Evolutionary conservation across 2,888 invertebrate species (phyloP).

Genomic region (Lumbricus terrestris): DNA sequence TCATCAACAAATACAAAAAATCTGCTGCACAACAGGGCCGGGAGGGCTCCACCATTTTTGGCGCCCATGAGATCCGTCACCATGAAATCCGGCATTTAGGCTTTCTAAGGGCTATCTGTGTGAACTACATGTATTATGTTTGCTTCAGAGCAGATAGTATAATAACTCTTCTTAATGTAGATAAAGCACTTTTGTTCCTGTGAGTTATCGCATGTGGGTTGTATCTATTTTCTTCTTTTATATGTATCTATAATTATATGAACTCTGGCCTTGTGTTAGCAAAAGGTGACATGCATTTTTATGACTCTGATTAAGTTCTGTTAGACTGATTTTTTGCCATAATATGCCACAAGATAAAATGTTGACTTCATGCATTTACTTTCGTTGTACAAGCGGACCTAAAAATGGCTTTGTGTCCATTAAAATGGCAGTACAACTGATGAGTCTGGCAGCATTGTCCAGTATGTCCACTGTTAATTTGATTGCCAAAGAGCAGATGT

Average conservation of each 20-base stretch:
- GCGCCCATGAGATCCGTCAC: too few relatives aligned
- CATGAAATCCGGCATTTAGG: too few relatives aligned
- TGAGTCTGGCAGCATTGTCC: neutral
- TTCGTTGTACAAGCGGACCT: neutral
- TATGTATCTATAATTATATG: neutral
- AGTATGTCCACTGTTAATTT: neutral
- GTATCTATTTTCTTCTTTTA: neutral
- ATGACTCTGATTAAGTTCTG: neutral
- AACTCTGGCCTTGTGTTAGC: neutral
- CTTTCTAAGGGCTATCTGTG: neutral
- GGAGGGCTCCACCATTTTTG: too few relatives aligned
- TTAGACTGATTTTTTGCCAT: neutral
- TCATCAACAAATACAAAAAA: too few relatives aligned
- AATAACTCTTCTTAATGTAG: neutral
- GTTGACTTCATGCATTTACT: neutral
- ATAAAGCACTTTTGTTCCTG: neutral
- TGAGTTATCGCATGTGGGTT: neutral
- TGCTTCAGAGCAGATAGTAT: neutral
- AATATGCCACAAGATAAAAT: neutral
- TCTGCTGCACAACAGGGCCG: too few relatives aligned
- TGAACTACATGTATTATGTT: neutral
- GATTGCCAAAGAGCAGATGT: neutral
- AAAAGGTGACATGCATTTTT: too few relatives aligned
- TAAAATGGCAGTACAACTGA: neutral
- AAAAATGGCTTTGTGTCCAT: neutral